phyloP scores from a whole-genome alignment of 2,888 invertebrate species.

The Euproctis similis region DNA sequence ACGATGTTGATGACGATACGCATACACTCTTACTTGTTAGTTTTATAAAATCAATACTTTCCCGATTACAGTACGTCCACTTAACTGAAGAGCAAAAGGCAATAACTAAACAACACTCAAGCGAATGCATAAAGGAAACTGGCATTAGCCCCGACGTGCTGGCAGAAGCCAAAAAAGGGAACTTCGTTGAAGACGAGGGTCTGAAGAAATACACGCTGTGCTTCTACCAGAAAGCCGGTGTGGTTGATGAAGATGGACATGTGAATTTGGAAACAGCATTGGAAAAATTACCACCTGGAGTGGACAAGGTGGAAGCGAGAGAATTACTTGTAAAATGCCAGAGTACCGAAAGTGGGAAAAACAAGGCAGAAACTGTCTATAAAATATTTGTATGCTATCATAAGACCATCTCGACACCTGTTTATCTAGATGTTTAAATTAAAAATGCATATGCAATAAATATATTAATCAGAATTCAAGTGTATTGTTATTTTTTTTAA shows the following conservation, averaged over 20 bases:
- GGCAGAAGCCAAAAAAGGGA: constrained; percentile 53
- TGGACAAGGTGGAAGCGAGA: constrained; percentile 45
- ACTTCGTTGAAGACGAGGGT: constrained; percentile 49
- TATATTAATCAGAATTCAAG: no score
- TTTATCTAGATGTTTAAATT: constrained; percentile 17
- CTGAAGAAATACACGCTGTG: constrained; percentile 64
- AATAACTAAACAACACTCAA: constrained; percentile 33
- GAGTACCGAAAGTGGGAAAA: constrained; percentile 49
- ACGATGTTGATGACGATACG: no score
- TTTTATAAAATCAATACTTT: no score
- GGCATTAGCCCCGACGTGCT: constrained; percentile 48
- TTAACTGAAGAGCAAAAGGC: constrained; percentile 44
- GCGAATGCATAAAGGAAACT: constrained; percentile 49
- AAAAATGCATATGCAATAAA: neutral
- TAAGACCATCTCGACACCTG: constrained; percentile 46
- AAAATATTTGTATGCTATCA: constrained; percentile 64
- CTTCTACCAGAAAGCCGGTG: constrained; percentile 59
- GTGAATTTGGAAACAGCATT: constrained; percentile 56
- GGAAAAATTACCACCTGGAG: constrained; percentile 49
- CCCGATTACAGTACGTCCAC: constrained; percentile 45
- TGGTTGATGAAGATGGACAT: constrained; percentile 45
- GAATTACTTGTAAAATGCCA: constrained; percentile 56
- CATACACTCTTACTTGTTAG: no score
- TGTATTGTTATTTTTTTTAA: no score
- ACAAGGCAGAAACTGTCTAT: constrained; percentile 52